Base-by-base conservation (phyloP, 30 jellyfish, hydroid and myxozoan species). In the Turritopsis rubra region DNA sequence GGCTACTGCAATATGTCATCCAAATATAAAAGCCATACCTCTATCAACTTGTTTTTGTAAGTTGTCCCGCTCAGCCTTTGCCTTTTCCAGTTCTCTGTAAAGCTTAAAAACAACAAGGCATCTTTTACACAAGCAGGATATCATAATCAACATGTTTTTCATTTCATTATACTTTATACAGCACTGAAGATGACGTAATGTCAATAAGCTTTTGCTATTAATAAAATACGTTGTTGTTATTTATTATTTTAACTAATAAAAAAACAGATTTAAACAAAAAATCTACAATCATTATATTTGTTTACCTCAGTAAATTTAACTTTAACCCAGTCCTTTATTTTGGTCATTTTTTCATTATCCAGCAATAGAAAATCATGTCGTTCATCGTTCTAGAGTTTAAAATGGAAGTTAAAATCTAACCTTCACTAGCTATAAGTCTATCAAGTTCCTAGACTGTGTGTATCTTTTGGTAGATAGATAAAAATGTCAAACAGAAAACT, bases 251-350 rank as follows among this genome's bases (percentile, higher is more conserved):
- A n/a, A n/a, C n/a, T n/a, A n/a, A n/a, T n/a, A n/a, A 41, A 41
- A 41, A 41, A 41, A 41, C 60, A 41, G 13, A 41, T 3, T 41
- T 5, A 41, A 41, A 41, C 60, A 41, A 3, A 3, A 41, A 41
- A 3, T 41, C 9, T 3, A 3, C 13, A 13, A 41, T 41, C 13
- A 13, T 13, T 41, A 41, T 1, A 23, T 25, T 25, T 13, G 60
- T 41, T 52, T 52, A 92, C 98, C 91, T 82, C 89, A 17, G 90
- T 80, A 52, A 92, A 88, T 72, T 92, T 92, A 22, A 82, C 77
- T 81, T 83, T 82, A 1, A 92, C 87, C 98, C 98, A 92, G 53
- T 88, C 91, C 66, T 88, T 92, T 81, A 92, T 88, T 28, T 88
- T 88, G 28, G 26, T 73, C 80, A 87, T 95, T 30, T 95, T 80